These are phyloP conservation scores for Apoderus coryli DNA, from an alignment of 2,888 invertebrate genomes.

Conservation along the genomic window DNA sequence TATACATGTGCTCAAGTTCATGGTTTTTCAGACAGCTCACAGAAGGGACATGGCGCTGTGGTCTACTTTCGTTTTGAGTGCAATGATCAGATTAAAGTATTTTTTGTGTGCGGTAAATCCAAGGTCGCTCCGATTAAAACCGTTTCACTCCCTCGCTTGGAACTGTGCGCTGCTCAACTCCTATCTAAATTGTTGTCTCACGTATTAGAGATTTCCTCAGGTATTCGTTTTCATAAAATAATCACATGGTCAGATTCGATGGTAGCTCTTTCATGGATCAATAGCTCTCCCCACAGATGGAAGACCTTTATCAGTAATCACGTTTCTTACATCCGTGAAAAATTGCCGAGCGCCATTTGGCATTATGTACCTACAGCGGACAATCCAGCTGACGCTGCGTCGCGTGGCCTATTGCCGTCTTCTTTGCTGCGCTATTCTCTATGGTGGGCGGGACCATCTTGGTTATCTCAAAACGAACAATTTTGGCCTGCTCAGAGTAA, in stretches of 20 bases:
- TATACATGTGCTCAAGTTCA: conserved; percentile 1
- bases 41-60: conserved; percentile 3
- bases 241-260: conserved; percentile 11
- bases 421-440: not conserved
- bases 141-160: conserved; percentile 3
- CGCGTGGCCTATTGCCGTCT: conserved; percentile 5
- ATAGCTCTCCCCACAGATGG: conserved; percentile 8
- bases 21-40: conserved; percentile 4
- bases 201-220: conserved; percentile 1
- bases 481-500: conserved; percentile 1
- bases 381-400: conserved; percentile 2
- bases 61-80: conserved; percentile 2
- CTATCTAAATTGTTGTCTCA: not conserved
- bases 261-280: conserved; percentile 7
- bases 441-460: too few relatives aligned
- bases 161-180: conserved; percentile 5
- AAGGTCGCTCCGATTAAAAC: conserved; percentile 6
- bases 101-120: conserved; percentile 5
- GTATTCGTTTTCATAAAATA: not conserved
- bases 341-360: too few relatives aligned
- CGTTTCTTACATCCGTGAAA: conserved; percentile 9
- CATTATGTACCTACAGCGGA: too few relatives aligned
- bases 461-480: not conserved
- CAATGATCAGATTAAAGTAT: not conserved
- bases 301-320: too few relatives aligned